Evolutionary conservation across 1,140 invertebrate species (phyloP).

Genomic region (Drosophila aff.): DNA sequence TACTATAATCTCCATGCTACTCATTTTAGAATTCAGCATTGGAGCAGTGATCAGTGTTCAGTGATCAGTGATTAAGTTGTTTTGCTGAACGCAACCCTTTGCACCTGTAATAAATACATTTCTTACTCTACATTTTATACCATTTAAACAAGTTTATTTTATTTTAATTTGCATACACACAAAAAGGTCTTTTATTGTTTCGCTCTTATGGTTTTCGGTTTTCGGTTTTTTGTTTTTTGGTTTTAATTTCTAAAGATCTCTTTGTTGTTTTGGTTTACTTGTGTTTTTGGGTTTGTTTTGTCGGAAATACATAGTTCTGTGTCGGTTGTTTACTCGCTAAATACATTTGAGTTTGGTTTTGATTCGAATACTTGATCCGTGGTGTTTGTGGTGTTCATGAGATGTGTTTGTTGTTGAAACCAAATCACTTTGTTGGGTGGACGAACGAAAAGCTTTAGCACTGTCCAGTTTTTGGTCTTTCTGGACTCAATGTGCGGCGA

Average conservation of each 20-base stretch:
- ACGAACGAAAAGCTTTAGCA: constrained; percentile 37
- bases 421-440: constrained; percentile 67
- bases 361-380: constrained; percentile 25
- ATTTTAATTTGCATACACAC: constrained; percentile 69
- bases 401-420: constrained; percentile 63
- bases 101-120: background rate
- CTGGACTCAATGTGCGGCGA: constrained; percentile 35
- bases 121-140: background rate
- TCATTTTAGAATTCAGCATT: no score
- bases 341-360: constrained; percentile 48
- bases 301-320: constrained; percentile 46
- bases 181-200: constrained; percentile 79
- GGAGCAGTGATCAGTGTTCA: no score
- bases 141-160: background rate
- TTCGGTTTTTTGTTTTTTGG: constrained; percentile 10
- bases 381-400: constrained; percentile 17
- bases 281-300: constrained; percentile 27
- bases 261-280: constrained; percentile 53
- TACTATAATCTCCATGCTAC: no score
- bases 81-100: background rate
- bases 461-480: constrained; percentile 52
- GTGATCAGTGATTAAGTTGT: no score
- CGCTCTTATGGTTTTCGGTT: constrained; percentile 46
- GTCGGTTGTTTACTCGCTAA: constrained; percentile 21
- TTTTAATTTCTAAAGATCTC: constrained; percentile 37